Percentiles rank a stretch among this genome's conserved stretches.
Evolutionary conservation across 2,888 invertebrate species (phyloP).

Genomic region (Pilophorus perplexus): DNA sequence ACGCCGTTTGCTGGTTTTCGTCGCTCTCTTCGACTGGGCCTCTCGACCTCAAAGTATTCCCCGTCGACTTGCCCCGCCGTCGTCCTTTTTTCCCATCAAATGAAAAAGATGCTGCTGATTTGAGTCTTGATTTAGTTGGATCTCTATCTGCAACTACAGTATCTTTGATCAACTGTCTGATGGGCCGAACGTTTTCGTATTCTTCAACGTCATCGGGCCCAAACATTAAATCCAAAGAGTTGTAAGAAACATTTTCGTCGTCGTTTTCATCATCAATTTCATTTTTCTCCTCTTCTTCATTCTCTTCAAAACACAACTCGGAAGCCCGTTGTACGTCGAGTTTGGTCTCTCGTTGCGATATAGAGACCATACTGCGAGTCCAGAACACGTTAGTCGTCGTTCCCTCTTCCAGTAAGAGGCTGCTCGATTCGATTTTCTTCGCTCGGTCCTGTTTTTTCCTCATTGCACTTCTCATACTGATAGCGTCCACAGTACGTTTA

Average conservation of each 20-base stretch:
- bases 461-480: conserved; percentile 30
- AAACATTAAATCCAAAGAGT: conserved; percentile 27
- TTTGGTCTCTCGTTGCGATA: conserved; percentile 1
- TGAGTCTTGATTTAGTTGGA: neutral
- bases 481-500: conserved; percentile 12
- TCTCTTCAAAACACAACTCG: conserved; percentile 20
- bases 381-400: neutral
- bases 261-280: neutral
- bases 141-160: neutral
- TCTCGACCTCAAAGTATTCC: neutral
- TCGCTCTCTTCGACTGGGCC: neutral
- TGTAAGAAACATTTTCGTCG: neutral
- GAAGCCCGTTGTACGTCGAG: conserved; percentile 6
- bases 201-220: conserved; percentile 7
- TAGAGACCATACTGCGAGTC: conserved; percentile 7
- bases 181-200: neutral
- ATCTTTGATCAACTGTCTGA: conserved; percentile 4
- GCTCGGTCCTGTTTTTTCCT: conserved; percentile 15
- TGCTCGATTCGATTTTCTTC: neutral
- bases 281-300: neutral
- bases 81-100: neutral
- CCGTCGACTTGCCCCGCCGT: conserved; percentile 17
- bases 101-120: neutral
- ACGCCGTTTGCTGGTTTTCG: conserved; percentile 21
- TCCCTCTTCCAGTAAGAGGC: neutral